Conservation (phyloP, 35 echinoderm and acorn worm genomes). For the Heliocidaris erythrogramma region DNA sequence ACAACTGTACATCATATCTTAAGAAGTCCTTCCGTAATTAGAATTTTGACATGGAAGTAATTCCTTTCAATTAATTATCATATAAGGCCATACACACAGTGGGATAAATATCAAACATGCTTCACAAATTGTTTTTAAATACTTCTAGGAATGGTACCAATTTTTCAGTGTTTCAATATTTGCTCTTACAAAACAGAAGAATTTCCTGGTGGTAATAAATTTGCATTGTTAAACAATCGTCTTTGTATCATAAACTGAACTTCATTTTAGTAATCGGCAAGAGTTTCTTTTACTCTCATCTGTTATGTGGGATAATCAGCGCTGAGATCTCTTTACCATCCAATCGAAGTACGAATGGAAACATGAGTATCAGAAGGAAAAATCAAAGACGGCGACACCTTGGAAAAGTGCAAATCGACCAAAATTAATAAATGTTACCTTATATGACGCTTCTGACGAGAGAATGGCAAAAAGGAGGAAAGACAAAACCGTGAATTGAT, state of each 20-base stretch:
- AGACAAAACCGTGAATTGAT: constrained; percentile 47
- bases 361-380: constrained; percentile 39
- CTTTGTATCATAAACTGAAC: not conserved
- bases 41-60: no score
- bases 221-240: constrained; percentile 11
- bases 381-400: constrained; percentile 48
- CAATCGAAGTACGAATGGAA: not conserved
- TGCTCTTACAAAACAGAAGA: not conserved
- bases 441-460: constrained; percentile 36
- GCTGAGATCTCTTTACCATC: constrained; percentile 9
- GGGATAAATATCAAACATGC: no score
- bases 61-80: no score
- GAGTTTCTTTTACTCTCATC: not conserved
- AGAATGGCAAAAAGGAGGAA: not conserved
- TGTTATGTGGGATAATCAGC: not conserved
- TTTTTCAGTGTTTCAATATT: not conserved
- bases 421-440: constrained; percentile 53
- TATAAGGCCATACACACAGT: no score
- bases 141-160: not conserved
- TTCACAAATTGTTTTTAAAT: not conserved
- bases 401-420: constrained; percentile 47
- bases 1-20: no score
- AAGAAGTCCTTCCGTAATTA: no score
- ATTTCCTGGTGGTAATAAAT: not conserved
- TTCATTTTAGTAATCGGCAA: not conserved